Evolutionary conservation across 2,888 invertebrate species (phyloP).

Genomic region (Trichogramma evanescens): DNA sequence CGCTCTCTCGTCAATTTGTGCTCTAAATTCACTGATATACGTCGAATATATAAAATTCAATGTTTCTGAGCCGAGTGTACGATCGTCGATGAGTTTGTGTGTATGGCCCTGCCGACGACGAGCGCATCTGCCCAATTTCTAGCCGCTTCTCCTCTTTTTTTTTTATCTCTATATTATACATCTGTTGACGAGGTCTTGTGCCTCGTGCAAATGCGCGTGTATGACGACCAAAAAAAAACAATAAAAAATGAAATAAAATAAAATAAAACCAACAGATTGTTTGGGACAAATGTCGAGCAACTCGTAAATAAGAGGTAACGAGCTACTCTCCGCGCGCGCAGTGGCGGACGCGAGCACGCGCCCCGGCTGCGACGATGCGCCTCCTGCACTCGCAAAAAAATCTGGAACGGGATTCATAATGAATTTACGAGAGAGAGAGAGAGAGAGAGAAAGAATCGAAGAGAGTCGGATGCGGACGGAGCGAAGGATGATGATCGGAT

Average conservation of each 20-base stretch:
- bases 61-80: too few relatives aligned
- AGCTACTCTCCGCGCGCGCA: not conserved
- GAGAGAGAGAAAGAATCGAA: not conserved
- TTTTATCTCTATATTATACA: too few relatives aligned
- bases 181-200: too few relatives aligned
- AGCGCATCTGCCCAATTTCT: too few relatives aligned
- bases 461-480: too few relatives aligned
- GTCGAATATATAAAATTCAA: too few relatives aligned
- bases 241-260: not conserved
- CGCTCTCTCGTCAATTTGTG: too few relatives aligned
- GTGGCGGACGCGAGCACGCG: constrained; percentile 1
- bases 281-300: not conserved
- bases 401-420: constrained; percentile 12
- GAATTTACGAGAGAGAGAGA: constrained; percentile 9
- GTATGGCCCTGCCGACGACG: too few relatives aligned
- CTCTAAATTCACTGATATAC: too few relatives aligned
- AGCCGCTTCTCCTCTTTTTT: too few relatives aligned
- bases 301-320: constrained; percentile 21
- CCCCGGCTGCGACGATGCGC: not conserved
- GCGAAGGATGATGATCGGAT: not conserved
- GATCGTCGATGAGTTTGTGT: too few relatives aligned
- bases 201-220: not conserved
- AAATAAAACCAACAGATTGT: not conserved
- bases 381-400: too few relatives aligned
- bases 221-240: not conserved